These are phyloP conservation scores for Cephalopterus ornatus DNA, from an alignment of 2,113 vertebrate species.

Conservation along the genomic window DNA sequence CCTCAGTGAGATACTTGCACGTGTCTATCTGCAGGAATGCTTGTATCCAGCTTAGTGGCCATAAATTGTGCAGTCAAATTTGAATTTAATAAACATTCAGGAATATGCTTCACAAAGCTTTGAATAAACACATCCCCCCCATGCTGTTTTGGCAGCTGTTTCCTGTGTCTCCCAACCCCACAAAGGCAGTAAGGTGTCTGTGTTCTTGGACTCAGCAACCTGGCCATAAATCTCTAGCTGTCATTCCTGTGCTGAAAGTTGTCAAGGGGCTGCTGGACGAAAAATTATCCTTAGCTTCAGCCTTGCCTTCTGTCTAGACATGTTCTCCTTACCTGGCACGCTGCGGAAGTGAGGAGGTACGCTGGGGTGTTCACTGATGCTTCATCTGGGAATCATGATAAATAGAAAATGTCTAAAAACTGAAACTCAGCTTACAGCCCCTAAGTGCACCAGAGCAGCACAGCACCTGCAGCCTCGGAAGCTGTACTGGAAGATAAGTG, in stretches of 20 bases:
- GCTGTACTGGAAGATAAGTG: slow-evolving; percentile 6
- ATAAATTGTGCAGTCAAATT: background rate
- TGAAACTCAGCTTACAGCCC: background rate
- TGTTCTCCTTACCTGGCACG: background rate
- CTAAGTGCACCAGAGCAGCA: background rate
- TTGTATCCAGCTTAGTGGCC: background rate
- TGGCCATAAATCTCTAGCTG: slow-evolving; percentile 8
- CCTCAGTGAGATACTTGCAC: background rate
- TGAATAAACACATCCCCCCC: background rate
- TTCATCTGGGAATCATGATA: background rate
- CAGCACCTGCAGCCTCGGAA: background rate
- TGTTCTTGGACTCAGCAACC: background rate
- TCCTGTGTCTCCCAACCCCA: background rate
- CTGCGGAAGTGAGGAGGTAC: background rate
- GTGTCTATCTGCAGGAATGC: background rate
- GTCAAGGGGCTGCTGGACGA: background rate
- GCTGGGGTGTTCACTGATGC: background rate
- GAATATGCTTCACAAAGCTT: background rate
- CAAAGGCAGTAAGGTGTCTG: background rate
- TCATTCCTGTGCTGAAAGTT: slow-evolving; percentile 17
- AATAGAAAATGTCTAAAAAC: slow-evolving; percentile 26
- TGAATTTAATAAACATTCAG: background rate
- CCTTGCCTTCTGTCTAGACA: background rate
- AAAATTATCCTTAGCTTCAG: background rate
- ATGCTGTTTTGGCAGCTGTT: background rate